Conservation (phyloP, 2,797 vertebrate species). For the Kryptolebias ocellatus region DNA sequence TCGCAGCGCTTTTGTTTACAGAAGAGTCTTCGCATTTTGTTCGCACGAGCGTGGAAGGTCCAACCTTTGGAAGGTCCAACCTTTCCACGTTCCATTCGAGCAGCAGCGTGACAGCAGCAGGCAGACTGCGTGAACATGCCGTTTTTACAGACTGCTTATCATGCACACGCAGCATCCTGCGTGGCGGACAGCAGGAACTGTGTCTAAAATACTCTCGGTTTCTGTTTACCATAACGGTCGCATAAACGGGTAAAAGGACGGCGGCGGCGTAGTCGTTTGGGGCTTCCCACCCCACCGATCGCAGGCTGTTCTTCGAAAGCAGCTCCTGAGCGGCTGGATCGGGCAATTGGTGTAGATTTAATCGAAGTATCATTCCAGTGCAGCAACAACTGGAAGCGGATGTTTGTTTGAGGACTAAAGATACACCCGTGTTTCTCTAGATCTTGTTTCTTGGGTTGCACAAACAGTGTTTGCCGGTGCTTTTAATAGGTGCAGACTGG, state of each 20-base stretch:
- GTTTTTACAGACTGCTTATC: constrained; percentile 65
- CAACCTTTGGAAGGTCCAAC: constrained; percentile 45
- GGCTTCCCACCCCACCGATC: constrained; percentile 13
- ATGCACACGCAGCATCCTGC: constrained; percentile 67
- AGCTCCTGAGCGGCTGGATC: constrained; percentile 65
- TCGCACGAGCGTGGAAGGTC: constrained; percentile 44
- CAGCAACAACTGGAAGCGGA: constrained; percentile 39
- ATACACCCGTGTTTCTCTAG: constrained; percentile 72
- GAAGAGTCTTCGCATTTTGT: constrained; percentile 38
- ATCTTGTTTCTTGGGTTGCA: constrained; percentile 77
- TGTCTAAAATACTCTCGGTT: constrained; percentile 71
- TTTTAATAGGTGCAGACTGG: constrained; percentile 82
- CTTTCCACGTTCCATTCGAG: constrained; percentile 48
- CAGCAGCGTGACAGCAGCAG: constrained; percentile 53
- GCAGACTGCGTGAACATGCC: constrained; percentile 35
- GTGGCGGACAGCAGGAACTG: constrained; percentile 73
- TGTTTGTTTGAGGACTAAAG: constrained; percentile 77
- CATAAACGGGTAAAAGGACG: constrained; percentile 8
- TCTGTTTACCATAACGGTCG: constrained; percentile 24
- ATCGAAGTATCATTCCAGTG: constrained; percentile 72
- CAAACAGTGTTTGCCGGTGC: constrained; percentile 71
- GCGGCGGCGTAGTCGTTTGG: background rate
- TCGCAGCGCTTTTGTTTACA: constrained; percentile 30
- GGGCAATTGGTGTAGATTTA: constrained; percentile 64
- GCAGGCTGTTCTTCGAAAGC: constrained; percentile 10